phyloP scores from a whole-genome alignment of 2,888 invertebrate genomes.

The Zhuqinia jingwanae region DNA sequence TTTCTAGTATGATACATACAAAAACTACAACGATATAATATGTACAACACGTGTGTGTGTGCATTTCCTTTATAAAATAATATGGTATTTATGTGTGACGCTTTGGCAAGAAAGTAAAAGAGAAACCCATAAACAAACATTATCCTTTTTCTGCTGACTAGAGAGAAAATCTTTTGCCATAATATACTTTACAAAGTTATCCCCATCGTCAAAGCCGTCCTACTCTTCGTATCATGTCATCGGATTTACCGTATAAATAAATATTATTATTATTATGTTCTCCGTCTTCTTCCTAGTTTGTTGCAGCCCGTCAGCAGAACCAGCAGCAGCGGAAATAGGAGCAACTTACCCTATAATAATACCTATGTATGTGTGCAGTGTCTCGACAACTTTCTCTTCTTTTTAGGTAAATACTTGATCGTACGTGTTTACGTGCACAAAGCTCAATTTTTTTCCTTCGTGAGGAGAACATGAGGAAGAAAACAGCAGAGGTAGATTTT shows the following conservation, averaged over 20 bases:
- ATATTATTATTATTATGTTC: not conserved
- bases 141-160: conserved; percentile 37
- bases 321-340: too few relatives aligned
- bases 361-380: not conserved
- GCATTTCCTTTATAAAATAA: too few relatives aligned
- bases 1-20: too few relatives aligned
- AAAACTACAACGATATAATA: too few relatives aligned
- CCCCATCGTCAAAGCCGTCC: not conserved
- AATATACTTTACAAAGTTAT: conserved; percentile 16
- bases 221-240: conserved; percentile 13
- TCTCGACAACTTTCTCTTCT: not conserved
- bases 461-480: too few relatives aligned
- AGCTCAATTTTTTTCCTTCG: too few relatives aligned
- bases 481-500: too few relatives aligned
- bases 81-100: not conserved
- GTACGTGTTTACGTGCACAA: too few relatives aligned
- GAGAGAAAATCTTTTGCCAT: conserved; percentile 10
- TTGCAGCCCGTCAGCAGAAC: not conserved
- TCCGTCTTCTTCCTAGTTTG: not conserved
- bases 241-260: conserved; percentile 1
- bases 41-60: too few relatives aligned
- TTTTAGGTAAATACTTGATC: not conserved
- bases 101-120: not conserved
- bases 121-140: conserved; percentile 37
- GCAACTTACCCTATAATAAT: too few relatives aligned